Base-by-base conservation (phyloP, 2,888 invertebrate genomes). In the Zygaena filipendulae region DNA sequence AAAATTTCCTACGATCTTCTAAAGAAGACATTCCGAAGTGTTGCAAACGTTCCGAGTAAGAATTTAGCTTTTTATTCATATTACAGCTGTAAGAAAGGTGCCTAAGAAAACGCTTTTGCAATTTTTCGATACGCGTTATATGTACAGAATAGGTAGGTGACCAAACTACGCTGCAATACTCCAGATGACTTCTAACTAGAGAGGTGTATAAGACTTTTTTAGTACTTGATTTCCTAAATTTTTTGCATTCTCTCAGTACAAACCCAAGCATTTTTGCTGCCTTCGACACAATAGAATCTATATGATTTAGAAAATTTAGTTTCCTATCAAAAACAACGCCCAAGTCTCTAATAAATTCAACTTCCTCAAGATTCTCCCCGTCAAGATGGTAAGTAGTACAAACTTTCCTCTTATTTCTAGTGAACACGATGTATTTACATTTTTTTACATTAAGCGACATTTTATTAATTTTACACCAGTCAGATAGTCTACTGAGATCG, bases 401-500 rank as follows among this genome's bases (percentile, higher is more conserved):
- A 19, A 29, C 13, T 4, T 12, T 8, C 3, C 19, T 13, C 2
- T 1, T 12, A 12, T 23, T 30, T 19, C 25, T 26, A 9, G 25
- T 20, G n/a, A 26, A 19, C 13, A 11, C 11, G 7, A 30, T 28
- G 11, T n/a, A 12, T 13, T 14, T 21, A 10, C 31, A 35, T 22
- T 31, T 29, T 11, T 23, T 13, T 4, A 20, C 14, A 22, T 38
- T 38, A 5, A 38, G 24, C 3, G 14, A 6, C 32, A 40, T 32
- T 6, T 16, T 14, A 26, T 40, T 37, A 10, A n/a, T 11, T 5
- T 21, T 10, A 12, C 36, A 36, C 34, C 36, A 38, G n/a, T 24
- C 11, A 6, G 13, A 6, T 5, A 40, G 14, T 11, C 22, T 11
- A 20, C 30, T 18, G 11, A 38, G 7, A 18, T 36, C 36, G 3